A percentile compares a stretch with the other conserved stretches of the same genome.
These are phyloP conservation scores for Paradoxurus hermaphroditus DNA, from an alignment of 2,113 vertebrate species.

Conservation along the genomic window DNA sequence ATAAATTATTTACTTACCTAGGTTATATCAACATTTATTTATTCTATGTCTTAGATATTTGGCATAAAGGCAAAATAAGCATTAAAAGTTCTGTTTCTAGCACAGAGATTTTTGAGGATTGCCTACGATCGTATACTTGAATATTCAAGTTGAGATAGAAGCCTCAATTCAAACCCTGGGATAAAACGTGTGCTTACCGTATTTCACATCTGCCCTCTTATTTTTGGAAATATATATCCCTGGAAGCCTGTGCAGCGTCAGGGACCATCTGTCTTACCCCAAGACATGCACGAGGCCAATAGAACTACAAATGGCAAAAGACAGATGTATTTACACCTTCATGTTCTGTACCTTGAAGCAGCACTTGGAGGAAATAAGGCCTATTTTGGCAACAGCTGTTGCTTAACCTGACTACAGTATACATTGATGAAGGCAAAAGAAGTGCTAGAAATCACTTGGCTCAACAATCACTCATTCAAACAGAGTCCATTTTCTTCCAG, in stretches of 20 bases:
- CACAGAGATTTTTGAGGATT: slow-evolving; percentile 76
- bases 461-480: background rate
- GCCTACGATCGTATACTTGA: slow-evolving; percentile 77
- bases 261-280: slow-evolving; percentile 85
- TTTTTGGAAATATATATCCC: slow-evolving; percentile 81
- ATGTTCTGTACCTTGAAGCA: slow-evolving; percentile 90
- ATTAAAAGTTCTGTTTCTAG: slow-evolving; percentile 75
- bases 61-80: slow-evolving; percentile 74
- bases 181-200: slow-evolving; percentile 82
- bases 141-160: slow-evolving; percentile 82
- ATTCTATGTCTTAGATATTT: slow-evolving; percentile 69
- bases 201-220: slow-evolving; percentile 86
- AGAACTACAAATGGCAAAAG: slow-evolving; percentile 84
- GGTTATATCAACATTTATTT: slow-evolving; percentile 69
- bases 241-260: slow-evolving; percentile 80
- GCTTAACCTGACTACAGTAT: slow-evolving; percentile 75
- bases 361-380: slow-evolving; percentile 82
- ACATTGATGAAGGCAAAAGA: slow-evolving; percentile 22
- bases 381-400: slow-evolving; percentile 88
- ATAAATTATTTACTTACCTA: slow-evolving; percentile 30
- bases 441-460: background rate
- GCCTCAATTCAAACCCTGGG: slow-evolving; percentile 82
- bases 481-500: background rate
- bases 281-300: slow-evolving; percentile 77
- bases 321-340: slow-evolving; percentile 96